These are phyloP conservation scores for Megastigmus dorsalis DNA, from an alignment of 2,888 invertebrate genomes.

Conservation along the genomic window DNA sequence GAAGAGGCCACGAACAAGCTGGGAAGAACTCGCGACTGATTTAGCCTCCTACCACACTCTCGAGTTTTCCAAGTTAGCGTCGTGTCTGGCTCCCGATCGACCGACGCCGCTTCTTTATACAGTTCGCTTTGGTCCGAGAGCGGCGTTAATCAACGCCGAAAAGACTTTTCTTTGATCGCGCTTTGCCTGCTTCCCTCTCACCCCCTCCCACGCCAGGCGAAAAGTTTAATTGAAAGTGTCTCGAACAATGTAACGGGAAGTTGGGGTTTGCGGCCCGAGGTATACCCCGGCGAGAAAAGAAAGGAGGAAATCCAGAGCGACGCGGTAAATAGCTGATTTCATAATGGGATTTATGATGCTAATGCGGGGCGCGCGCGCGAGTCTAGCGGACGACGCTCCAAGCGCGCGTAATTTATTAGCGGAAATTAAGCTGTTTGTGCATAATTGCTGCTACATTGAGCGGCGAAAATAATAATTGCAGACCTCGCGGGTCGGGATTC, in stretches of 20 bases:
- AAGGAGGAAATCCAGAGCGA: slow-evolving; percentile 45
- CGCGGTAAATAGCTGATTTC: slow-evolving; percentile 60
- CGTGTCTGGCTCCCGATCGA: background rate
- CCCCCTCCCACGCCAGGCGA: too few relatives aligned
- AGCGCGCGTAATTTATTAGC: too few relatives aligned
- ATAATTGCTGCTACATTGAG: too few relatives aligned
- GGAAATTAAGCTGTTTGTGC: too few relatives aligned
- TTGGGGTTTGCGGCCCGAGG: too few relatives aligned
- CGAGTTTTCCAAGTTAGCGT: slow-evolving; percentile 3
- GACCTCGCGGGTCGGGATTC: too few relatives aligned
- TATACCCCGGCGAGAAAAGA: slow-evolving; percentile 54
- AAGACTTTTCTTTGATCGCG: slow-evolving; percentile 62
- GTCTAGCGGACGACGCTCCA: too few relatives aligned
- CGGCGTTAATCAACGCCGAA: slow-evolving; percentile 64
- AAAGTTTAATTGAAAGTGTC: slow-evolving; percentile 68
- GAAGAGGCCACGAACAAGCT: background rate
- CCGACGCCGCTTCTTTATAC: background rate
- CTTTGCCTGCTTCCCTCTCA: slow-evolving; percentile 36
- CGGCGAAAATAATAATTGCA: too few relatives aligned
- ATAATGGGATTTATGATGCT: background rate
- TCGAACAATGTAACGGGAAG: slow-evolving; percentile 58
- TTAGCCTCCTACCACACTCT: too few relatives aligned
- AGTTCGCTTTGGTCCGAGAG: background rate
- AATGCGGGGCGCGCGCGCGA: too few relatives aligned
- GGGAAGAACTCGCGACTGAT: background rate